phyloP scores from a whole-genome alignment of 2,113 vertebrate genomes.

The Cinclus cinclus region DNA sequence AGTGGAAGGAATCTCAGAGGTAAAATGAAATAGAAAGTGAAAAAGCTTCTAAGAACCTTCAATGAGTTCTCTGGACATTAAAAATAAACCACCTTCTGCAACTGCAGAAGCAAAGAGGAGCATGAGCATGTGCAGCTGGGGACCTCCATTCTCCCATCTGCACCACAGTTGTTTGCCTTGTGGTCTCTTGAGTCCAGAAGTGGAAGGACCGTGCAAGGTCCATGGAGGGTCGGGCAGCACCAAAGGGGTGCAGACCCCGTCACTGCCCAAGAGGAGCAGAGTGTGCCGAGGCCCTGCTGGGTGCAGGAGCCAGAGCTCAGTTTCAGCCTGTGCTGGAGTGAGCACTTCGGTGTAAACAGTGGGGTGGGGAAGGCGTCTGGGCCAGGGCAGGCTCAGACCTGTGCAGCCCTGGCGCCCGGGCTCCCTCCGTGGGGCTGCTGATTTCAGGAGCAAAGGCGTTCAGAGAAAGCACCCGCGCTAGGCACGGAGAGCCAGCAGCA shows the following conservation, averaged over 20 bases:
- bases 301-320: neutral
- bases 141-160: neutral
- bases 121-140: accelerated
- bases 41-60: neutral
- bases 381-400: slow-evolving; percentile 36
- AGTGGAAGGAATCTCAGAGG: neutral
- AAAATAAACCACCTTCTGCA: neutral
- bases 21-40: neutral
- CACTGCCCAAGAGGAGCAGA: accelerated
- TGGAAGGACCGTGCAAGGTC: accelerated
- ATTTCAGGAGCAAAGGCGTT: neutral
- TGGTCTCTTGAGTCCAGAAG: accelerated
- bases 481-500: neutral
- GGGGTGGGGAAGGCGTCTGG: slow-evolving; percentile 50
- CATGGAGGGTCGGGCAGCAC: neutral
- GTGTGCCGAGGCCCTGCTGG: accelerated
- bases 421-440: neutral
- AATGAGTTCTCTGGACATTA: neutral
- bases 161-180: accelerated
- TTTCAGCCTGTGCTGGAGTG: accelerated
- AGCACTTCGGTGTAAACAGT: neutral
- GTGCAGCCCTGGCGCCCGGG: accelerated
- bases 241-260: accelerated
- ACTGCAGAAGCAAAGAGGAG: neutral
- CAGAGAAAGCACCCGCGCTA: neutral